A percentile compares a stretch with the other conserved stretches of the same genome.
Conservation (phyloP, 2,888 invertebrate species). For the Xanthia togata region DNA sequence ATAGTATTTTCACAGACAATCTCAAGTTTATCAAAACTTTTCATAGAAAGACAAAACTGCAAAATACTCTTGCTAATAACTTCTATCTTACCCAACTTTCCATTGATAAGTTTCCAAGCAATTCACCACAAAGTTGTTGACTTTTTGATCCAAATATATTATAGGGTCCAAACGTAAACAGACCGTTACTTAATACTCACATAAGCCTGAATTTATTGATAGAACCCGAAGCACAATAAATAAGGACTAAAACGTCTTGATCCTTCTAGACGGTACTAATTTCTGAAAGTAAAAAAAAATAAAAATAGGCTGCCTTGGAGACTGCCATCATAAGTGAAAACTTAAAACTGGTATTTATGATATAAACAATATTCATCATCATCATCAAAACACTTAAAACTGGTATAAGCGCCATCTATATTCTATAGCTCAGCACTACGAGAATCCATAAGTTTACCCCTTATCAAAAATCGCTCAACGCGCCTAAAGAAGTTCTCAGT, state of each 20-base stretch:
- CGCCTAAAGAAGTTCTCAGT: too few species aligned
- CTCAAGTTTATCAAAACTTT: background rate
- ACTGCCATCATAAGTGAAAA: too few species aligned
- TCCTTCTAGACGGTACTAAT: background rate
- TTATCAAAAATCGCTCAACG: too few species aligned
- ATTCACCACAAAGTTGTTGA: constrained; percentile 13
- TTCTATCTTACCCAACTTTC: background rate
- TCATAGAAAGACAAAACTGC: background rate
- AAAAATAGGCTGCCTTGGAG: too few species aligned
- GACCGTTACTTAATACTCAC: constrained; percentile 9
- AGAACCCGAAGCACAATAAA: constrained; percentile 1
- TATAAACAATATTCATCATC: too few species aligned
- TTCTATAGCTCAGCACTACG: too few species aligned
- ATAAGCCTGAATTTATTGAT: constrained; percentile 22
- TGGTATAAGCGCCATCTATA: too few species aligned
- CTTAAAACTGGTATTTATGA: too few species aligned
- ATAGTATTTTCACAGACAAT: constrained; percentile 3
- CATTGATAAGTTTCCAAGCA: constrained; percentile 8
- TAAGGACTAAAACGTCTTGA: background rate
- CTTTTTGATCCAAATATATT: constrained; percentile 6
- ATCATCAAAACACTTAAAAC: too few species aligned
- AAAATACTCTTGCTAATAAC: constrained; percentile 8
- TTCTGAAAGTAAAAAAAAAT: background rate
- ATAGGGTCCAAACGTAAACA: constrained; percentile 1
- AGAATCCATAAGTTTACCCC: too few species aligned